Conservation (phyloP, 1,140 invertebrate genomes). For the Odontomachus brunneus region DNA sequence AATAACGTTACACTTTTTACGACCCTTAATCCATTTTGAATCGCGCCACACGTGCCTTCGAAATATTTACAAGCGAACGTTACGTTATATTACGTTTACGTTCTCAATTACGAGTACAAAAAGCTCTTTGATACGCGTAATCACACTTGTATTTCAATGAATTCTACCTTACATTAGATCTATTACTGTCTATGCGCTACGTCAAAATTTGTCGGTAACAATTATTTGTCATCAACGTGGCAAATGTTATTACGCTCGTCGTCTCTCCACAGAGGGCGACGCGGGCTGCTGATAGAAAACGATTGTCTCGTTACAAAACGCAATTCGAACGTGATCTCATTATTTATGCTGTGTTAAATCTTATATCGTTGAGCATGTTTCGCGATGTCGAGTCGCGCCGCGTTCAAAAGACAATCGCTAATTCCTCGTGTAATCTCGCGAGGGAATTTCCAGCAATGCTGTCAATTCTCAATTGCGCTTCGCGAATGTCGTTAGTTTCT, state of each 20-base stretch:
- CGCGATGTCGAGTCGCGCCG: not conserved
- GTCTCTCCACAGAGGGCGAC: slow-evolving; percentile 19
- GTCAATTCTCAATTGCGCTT: slow-evolving; percentile 1
- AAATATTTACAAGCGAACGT: slow-evolving; percentile 49
- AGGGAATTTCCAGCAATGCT: not conserved
- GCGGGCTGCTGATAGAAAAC: slow-evolving; percentile 59
- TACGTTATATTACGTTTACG: not conserved
- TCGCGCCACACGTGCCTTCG: not conserved
- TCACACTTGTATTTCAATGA: slow-evolving; percentile 31
- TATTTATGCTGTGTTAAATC: slow-evolving; percentile 33
- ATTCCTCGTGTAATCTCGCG: not conserved
- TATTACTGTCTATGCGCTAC: slow-evolving; percentile 43
- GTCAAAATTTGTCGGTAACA: slow-evolving; percentile 55
- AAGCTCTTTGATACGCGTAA: slow-evolving; percentile 20
- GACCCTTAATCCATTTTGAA: slow-evolving; percentile 15
- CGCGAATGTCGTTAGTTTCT: slow-evolving; percentile 4
- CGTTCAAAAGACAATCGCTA: slow-evolving; percentile 12
- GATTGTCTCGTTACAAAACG: slow-evolving; percentile 81
- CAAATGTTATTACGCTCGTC: slow-evolving; percentile 24
- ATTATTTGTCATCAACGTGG: slow-evolving; percentile 61
- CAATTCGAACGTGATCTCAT: slow-evolving; percentile 72
- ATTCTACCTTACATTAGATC: slow-evolving; percentile 40
- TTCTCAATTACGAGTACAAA: slow-evolving; percentile 46
- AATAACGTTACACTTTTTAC: slow-evolving; percentile 21
- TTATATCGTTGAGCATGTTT: slow-evolving; percentile 62